Conservation (phyloP, 2,113 vertebrate species). For the Embiotoca jacksoni region DNA sequence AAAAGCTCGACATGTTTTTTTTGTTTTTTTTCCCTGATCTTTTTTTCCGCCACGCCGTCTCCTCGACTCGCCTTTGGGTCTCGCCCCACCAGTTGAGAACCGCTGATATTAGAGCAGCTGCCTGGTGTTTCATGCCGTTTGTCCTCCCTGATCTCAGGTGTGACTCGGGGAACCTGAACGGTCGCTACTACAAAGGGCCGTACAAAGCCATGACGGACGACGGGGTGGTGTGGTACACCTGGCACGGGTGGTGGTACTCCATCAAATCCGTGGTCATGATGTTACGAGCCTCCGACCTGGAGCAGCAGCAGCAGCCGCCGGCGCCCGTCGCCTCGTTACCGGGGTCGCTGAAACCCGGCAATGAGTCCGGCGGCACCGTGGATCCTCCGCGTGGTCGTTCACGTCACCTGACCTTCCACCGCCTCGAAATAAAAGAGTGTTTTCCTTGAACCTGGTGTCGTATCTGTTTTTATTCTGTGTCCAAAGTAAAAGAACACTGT, state of each 20-base stretch:
- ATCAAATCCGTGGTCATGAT: constrained; percentile 93
- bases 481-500: constrained; percentile 54
- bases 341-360: not conserved
- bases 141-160: constrained; percentile 82
- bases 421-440: constrained; percentile 17
- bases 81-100: too few species aligned
- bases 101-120: too few species aligned
- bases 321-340: too few species aligned
- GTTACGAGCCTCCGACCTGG: constrained; percentile 87
- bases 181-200: constrained; percentile 86
- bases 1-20: too few species aligned
- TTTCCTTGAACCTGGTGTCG: constrained; percentile 16
- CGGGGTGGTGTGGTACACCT: constrained; percentile 92
- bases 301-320: too few species aligned
- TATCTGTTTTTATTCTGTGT: constrained; percentile 65
- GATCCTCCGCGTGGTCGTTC: too few species aligned
- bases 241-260: constrained; percentile 95
- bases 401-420: too few species aligned
- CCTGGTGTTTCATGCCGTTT: too few species aligned
- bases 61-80: too few species aligned
- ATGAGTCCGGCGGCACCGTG: too few species aligned
- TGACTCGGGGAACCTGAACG: constrained; percentile 91
- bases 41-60: too few species aligned
- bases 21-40: too few species aligned
- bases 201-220: constrained; percentile 84